Conservation (phyloP, 2,888 invertebrate genomes). For the Cenopis cana region DNA sequence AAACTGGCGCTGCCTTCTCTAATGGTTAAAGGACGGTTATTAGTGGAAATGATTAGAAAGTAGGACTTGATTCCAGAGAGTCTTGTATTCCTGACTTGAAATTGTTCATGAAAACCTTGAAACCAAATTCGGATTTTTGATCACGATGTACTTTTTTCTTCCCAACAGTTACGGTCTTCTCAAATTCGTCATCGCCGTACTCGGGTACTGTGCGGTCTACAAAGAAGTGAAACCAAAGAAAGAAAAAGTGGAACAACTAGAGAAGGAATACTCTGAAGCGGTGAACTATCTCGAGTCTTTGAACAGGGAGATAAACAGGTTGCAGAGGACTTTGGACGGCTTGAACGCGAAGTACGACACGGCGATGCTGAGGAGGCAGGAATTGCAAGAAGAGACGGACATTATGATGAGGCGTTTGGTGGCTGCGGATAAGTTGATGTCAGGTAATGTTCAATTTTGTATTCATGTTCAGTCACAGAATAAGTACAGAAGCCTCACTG, state of each 20-base stretch:
- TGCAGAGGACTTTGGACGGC: conserved; percentile 89
- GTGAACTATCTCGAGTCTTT: conserved; percentile 87
- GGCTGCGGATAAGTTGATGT: conserved; percentile 95
- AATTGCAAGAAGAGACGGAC: conserved; percentile 92
- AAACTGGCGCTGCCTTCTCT: no score
- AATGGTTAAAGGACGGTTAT: no score
- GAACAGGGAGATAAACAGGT: conserved; percentile 88
- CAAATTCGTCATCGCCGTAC: conserved; percentile 93
- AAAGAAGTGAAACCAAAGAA: conserved; percentile 94
- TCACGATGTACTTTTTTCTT: background rate
- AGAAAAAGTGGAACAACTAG: conserved; percentile 91
- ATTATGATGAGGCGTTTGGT: conserved; percentile 91
- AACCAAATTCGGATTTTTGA: background rate
- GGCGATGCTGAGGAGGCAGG: conserved; percentile 88
- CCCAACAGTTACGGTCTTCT: conserved; percentile 87
- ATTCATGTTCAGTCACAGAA: no score
- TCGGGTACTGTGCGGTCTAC: conserved; percentile 95
- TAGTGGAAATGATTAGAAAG: no score
- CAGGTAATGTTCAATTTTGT: conserved; percentile 65
- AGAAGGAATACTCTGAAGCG: conserved; percentile 87
- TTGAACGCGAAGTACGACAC: conserved; percentile 91
- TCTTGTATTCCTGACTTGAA: no score
- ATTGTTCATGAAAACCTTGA: background rate
- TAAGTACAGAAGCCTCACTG: no score
- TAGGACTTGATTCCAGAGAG: no score